Conservation (phyloP, 2,797 vertebrate genomes). For the Scomberomorus guttatus region DNA sequence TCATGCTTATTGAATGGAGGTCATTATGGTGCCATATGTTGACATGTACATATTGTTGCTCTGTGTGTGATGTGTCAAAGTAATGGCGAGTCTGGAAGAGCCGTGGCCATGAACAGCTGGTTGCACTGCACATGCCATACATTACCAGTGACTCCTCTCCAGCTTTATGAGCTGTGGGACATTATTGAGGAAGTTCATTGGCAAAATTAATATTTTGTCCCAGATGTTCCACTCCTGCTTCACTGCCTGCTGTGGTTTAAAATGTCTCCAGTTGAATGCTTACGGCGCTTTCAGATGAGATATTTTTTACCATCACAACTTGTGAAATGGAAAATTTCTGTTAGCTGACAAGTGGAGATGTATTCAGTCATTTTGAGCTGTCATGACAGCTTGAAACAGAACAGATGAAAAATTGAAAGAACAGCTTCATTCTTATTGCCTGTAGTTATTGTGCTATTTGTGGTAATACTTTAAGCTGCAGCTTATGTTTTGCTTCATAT, state of each 20-base stretch:
- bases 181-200: slow-evolving; percentile 5
- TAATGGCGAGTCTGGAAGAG: background rate
- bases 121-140: no score
- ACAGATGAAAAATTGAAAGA: background rate
- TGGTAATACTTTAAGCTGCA: background rate
- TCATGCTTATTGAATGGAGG: background rate
- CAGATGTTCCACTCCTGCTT: background rate
- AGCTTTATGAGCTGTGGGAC: slow-evolving; percentile 4
- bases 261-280: background rate
- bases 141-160: background rate
- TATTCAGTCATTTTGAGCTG: background rate
- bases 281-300: background rate
- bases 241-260: background rate
- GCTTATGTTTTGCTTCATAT: background rate
- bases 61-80: slow-evolving; percentile 5
- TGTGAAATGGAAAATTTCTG: no score
- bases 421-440: background rate
- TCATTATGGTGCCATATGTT: background rate
- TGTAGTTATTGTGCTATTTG: background rate
- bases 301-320: background rate
- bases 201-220: slow-evolving; percentile 1
- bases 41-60: background rate
- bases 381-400: background rate
- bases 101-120: background rate
- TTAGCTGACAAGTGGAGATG: background rate